phyloP scores from a whole-genome alignment of 92 coral and sea anemone genomes.

The Epizoanthus stellaris region DNA sequence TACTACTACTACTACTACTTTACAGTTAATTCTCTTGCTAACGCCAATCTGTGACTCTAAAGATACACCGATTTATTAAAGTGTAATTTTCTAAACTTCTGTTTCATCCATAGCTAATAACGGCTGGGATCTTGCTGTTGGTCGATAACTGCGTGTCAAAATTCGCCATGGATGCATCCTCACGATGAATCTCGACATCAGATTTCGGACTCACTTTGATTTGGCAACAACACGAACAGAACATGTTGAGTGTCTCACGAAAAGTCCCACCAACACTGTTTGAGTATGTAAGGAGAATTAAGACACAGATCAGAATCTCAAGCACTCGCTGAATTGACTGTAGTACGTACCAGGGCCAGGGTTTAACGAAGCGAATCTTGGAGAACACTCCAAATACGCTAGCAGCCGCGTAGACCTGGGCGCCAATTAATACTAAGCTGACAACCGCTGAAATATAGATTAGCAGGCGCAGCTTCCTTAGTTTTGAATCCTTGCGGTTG shows the following conservation, averaged over 20 bases:
- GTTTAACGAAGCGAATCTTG: conserved; percentile 4
- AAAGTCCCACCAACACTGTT: not conserved
- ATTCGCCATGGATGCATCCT: not conserved
- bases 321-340: conserved; percentile 60
- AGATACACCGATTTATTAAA: too few relatives aligned
- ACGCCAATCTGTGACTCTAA: too few relatives aligned
- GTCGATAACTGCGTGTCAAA: too few relatives aligned
- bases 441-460: conserved; percentile 53
- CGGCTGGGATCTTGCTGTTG: too few relatives aligned
- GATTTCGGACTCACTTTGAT: not conserved
- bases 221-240: not conserved
- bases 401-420: conserved; percentile 35
- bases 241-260: not conserved
- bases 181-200: not conserved
- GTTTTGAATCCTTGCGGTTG: conserved; percentile 2
- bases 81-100: too few relatives aligned
- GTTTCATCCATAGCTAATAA: too few relatives aligned
- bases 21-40: too few relatives aligned
- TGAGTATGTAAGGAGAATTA: conserved; percentile 11
- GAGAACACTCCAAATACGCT: conserved; percentile 35
- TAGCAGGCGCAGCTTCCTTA: conserved; percentile 50
- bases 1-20: too few relatives aligned
- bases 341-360: conserved; percentile 68
- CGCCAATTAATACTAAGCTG: conserved; percentile 30
- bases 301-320: conserved; percentile 53